Conservation (phyloP, 2,888 invertebrate species). For the Archips crataeganus region DNA sequence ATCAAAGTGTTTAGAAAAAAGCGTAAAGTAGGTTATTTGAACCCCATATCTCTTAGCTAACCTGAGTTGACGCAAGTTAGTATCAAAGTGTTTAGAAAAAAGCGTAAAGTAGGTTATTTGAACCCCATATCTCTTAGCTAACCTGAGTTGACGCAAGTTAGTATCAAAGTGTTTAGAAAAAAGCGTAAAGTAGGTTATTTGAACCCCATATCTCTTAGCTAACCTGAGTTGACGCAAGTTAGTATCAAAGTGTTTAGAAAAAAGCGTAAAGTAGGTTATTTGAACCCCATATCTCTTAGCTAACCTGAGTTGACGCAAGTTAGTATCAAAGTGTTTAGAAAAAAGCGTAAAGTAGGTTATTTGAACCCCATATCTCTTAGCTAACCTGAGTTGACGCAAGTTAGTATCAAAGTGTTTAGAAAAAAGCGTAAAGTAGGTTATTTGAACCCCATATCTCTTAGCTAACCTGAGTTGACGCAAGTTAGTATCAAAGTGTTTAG, state of each 20-base stretch:
- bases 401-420: not conserved
- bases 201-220: too few species aligned
- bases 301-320: not conserved
- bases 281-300: too few species aligned
- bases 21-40: not conserved
- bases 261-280: not conserved
- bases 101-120: not conserved
- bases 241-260: not conserved
- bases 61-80: not conserved
- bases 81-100: not conserved
- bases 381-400: not conserved
- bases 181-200: not conserved
- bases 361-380: too few species aligned
- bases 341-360: not conserved
- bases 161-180: not conserved
- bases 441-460: too few species aligned
- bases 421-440: not conserved
- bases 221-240: not conserved
- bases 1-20: too few species aligned
- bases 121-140: too few species aligned
- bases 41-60: too few species aligned
- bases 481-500: not conserved
- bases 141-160: not conserved
- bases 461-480: not conserved
- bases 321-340: not conserved